phyloP scores from a whole-genome alignment of 2,797 vertebrate species.

The Sphaeramia orbicularis region DNA sequence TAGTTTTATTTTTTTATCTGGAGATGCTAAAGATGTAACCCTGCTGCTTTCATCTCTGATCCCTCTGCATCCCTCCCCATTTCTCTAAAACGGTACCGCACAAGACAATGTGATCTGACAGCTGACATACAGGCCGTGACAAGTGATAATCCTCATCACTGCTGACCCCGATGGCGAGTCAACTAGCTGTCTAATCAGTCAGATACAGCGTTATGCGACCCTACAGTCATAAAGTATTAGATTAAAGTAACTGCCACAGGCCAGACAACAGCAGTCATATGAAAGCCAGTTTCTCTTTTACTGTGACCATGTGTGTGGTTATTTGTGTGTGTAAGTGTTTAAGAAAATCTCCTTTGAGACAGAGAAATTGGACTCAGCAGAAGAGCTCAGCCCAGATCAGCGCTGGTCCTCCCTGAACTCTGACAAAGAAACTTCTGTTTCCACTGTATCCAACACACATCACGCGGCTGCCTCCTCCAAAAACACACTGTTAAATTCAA shows the following conservation, averaged over 20 bases:
- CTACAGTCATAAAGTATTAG: conserved; percentile 10
- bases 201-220: conserved; percentile 16
- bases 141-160: conserved; percentile 23
- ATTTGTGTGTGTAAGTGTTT: conserved; percentile 49
- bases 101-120: conserved; percentile 5
- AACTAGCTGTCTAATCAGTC: conserved; percentile 39
- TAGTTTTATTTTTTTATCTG: conserved; percentile 9
- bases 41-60: conserved; percentile 1
- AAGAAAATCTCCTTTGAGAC: conserved; percentile 64
- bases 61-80: neutral
- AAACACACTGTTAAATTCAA: conserved; percentile 54
- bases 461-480: conserved; percentile 52
- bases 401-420: conserved; percentile 42
- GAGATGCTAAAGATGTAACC: neutral
- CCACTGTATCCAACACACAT: conserved; percentile 74
- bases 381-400: conserved; percentile 34
- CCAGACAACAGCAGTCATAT: neutral
- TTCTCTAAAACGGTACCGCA: conserved; percentile 1
- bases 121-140: conserved; percentile 28
- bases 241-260: conserved; percentile 10
- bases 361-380: conserved; percentile 47
- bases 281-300: conserved; percentile 24
- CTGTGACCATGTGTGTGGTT: conserved; percentile 15
- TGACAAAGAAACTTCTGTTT: conserved; percentile 85
- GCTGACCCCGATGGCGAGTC: conserved; percentile 23